phyloP scores from a whole-genome alignment of 2,888 invertebrate species.

The Drosophila anceps region DNA sequence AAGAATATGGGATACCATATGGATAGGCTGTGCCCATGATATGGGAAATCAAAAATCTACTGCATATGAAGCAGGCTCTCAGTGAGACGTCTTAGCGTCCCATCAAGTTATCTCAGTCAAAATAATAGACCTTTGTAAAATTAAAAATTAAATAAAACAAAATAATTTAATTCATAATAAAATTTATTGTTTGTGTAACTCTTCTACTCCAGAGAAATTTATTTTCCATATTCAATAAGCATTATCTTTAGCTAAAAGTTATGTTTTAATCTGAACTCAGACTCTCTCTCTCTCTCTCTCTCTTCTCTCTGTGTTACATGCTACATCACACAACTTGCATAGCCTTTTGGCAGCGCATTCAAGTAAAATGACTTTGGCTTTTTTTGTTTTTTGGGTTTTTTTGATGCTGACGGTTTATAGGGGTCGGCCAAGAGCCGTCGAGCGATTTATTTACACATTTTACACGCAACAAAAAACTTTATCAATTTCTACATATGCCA shows the following conservation, averaged over 20 bases:
- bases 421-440: slow-evolving; percentile 34
- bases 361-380: slow-evolving; percentile 33
- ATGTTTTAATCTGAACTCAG: too few relatives aligned
- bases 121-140: too few relatives aligned
- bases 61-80: not conserved
- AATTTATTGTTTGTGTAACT: too few relatives aligned
- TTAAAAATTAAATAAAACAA: not conserved
- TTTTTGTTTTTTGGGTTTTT: slow-evolving; percentile 9
- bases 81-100: too few relatives aligned
- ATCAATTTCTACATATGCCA: slow-evolving; percentile 59
- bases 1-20: not conserved
- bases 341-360: not conserved
- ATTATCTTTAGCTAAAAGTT: not conserved
- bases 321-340: not conserved
- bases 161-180: not conserved
- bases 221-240: not conserved
- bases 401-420: slow-evolving; percentile 31
- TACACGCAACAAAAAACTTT: slow-evolving; percentile 59
- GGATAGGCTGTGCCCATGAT: too few relatives aligned
- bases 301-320: not conserved
- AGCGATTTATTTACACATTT: slow-evolving; percentile 66
- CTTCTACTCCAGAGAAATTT: not conserved
- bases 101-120: too few relatives aligned
- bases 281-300: not conserved
- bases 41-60: not conserved